Percentiles rank a stretch among this genome's conserved stretches.
Evolutionary conservation across 2,113 vertebrate species (phyloP).

Genomic region (Monopterus albus): DNA sequence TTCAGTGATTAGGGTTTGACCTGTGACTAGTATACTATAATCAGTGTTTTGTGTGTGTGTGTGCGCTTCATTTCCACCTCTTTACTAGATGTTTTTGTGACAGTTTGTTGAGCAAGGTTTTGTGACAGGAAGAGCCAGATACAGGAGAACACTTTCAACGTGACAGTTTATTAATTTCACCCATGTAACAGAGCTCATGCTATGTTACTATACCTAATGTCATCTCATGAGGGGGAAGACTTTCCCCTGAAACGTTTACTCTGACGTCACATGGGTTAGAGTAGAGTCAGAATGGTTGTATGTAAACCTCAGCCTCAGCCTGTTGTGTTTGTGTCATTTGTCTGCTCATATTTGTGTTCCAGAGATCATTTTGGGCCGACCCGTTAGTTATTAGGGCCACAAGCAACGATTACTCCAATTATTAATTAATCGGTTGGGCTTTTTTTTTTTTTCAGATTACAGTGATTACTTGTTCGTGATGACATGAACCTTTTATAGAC

Average conservation of each 20-base stretch:
- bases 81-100: slow-evolving; percentile 7
- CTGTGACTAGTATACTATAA: background rate
- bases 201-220: background rate
- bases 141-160: background rate
- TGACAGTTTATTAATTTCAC: background rate
- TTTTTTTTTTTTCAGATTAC: background rate
- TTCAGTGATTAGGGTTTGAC: no score
- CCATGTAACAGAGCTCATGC: background rate
- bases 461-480: background rate
- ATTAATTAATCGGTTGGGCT: background rate
- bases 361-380: background rate
- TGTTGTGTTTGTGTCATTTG: no score
- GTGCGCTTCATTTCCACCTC: background rate
- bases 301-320: no score
- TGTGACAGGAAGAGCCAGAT: slow-evolving; percentile 1
- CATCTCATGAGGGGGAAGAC: background rate
- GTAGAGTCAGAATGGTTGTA: no score
- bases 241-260: slow-evolving; percentile 10
- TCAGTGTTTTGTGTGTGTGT: background rate
- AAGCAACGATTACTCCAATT: background rate
- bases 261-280: slow-evolving; percentile 37
- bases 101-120: background rate
- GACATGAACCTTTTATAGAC: no score
- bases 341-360: background rate
- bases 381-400: background rate